These are phyloP conservation scores for Chloropsis cyanopogon DNA, from an alignment of 2,113 vertebrate genomes.

Conservation along the genomic window DNA sequence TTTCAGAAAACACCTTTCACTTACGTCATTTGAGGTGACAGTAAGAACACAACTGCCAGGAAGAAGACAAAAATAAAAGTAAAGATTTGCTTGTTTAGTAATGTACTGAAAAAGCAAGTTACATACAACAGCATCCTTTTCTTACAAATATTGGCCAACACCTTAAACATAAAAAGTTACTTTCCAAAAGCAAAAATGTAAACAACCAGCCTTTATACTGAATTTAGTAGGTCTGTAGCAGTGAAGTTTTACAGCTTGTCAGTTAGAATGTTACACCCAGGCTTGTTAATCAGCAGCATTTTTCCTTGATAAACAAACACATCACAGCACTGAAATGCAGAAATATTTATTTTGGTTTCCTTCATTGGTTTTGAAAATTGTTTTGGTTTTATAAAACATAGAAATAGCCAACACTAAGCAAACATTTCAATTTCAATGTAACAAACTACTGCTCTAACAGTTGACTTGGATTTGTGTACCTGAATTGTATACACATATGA, in stretches of 20 bases:
- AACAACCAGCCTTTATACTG: neutral
- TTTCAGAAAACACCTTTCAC: neutral
- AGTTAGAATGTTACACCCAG: neutral
- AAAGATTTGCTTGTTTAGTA: neutral
- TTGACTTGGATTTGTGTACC: slow-evolving; percentile 68
- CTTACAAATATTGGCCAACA: neutral
- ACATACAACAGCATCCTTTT: neutral
- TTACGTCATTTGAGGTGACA: neutral
- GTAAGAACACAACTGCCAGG: neutral
- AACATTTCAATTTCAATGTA: slow-evolving; percentile 75
- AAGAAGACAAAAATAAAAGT: neutral
- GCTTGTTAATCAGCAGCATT: neutral
- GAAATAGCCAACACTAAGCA: slow-evolving; percentile 79
- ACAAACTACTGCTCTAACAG: slow-evolving; percentile 69
- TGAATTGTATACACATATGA: slow-evolving; percentile 64
- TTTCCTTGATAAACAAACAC: neutral
- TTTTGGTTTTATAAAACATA: slow-evolving; percentile 86
- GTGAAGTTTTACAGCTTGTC: neutral
- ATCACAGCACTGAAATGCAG: slow-evolving; percentile 70
- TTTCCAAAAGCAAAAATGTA: neutral
- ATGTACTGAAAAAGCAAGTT: neutral
- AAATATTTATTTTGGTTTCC: slow-evolving; percentile 85
- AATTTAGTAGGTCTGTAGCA: neutral
- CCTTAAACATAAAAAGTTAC: neutral
- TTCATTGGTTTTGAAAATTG: slow-evolving; percentile 81